Base-by-base conservation (phyloP, 2,113 vertebrate species). In the Gobiocypris rarus region DNA sequence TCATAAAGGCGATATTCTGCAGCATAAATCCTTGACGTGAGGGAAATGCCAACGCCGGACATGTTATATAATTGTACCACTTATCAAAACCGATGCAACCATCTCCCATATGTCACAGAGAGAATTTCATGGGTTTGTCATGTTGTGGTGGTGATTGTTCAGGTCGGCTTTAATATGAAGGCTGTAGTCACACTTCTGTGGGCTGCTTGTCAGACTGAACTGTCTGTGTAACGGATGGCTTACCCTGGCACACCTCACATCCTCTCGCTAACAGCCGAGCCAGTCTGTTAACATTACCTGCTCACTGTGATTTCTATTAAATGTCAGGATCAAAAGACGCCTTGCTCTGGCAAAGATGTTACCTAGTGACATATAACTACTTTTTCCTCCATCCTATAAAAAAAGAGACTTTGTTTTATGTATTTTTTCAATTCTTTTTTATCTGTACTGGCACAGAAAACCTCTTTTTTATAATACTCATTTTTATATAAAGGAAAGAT, bases 281-380 rank as follows among this genome's bases (percentile, higher is more conserved):
- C 41, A 78, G 83, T 82, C 50, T 77, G 61, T 84, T 87, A 87
- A 84, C 50, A 74, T 87, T 84, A 87, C 75, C 75, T 78, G 73
- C 79, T 82, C 74, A 78, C 79, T 78, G 83, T 78, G 79, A 84
- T 87, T 87, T 84, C 77, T 84, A 84, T 84, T 84, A 87, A 71
- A 82, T 63, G 54, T 77, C 45, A 41, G 75, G 52, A 84, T 84
- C 83, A 87, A 82, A 84, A 65, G 63, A 82, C 11, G 71, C 43
- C 24, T 38, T 81, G 22, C 69, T 87, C 82, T 84, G 82, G 71
- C 77, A 84, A 84, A 84, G 76, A 82, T 82, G 61, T 84, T 84
- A 76, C 83, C 61, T 31, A 31, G 63, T 24, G 67, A 84, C 73
- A 63, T 56, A 77, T 71, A 56, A 63, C 34, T 19, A 73, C 83